These are phyloP conservation scores for Melitaea athalia DNA, from an alignment of 2,888 invertebrate species.

Conservation along the genomic window DNA sequence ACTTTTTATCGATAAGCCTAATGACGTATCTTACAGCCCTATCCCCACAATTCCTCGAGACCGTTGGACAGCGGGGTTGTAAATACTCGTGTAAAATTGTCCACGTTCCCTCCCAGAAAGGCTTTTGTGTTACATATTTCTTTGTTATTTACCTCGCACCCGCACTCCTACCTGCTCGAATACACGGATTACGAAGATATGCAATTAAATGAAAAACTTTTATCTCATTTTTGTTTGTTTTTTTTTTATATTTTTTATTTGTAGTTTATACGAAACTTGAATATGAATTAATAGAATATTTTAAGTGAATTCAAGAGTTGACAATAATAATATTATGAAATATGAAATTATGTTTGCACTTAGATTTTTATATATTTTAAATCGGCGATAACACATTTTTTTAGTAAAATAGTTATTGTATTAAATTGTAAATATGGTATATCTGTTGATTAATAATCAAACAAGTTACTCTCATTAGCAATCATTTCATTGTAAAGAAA, in stretches of 20 bases:
- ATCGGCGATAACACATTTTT: too few relatives aligned
- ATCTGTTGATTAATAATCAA: too few relatives aligned
- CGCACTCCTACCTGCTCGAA: slow-evolving; percentile 39
- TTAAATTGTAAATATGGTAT: too few relatives aligned
- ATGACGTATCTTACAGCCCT: slow-evolving; percentile 49
- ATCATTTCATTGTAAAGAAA: too few relatives aligned
- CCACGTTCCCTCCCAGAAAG: slow-evolving; percentile 76
- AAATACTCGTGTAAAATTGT: slow-evolving; percentile 83
- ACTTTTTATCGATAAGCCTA: slow-evolving; percentile 42
- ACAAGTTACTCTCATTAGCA: too few relatives aligned
- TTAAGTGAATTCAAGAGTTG: background rate
- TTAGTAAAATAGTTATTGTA: too few relatives aligned
- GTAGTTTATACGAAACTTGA: background rate
- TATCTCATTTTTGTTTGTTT: background rate
- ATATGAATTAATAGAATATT: background rate
- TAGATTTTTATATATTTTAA: background rate
- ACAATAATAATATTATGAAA: background rate
- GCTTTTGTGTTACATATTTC: slow-evolving; percentile 79
- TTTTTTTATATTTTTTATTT: slow-evolving; percentile 6
- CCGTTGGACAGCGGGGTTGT: slow-evolving; percentile 82
- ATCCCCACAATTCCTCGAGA: slow-evolving; percentile 71
- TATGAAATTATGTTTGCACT: background rate
- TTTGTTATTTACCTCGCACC: slow-evolving; percentile 75
- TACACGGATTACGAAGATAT: slow-evolving; percentile 25
- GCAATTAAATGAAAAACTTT: slow-evolving; percentile 19